Base-by-base conservation (phyloP, 2,797 vertebrate species). In the Psittacula derbiana region DNA sequence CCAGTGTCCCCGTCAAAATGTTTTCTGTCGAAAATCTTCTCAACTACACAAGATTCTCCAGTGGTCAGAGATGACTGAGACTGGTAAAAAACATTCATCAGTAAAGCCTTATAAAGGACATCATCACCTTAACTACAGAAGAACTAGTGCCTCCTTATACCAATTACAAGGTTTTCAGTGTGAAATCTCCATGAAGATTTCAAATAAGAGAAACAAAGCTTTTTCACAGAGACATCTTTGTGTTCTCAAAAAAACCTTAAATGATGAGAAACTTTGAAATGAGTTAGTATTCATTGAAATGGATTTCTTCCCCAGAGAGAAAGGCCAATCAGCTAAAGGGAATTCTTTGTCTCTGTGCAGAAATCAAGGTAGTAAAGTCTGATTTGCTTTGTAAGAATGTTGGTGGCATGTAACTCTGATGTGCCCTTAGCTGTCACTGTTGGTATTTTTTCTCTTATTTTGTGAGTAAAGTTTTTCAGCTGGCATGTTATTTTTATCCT, bases 161-260 rank as follows among this genome's bases (percentile, higher is more conserved):
- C 17, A 74, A 30, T 81, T 46, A 31, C 70, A 65, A 78, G 36
- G 23, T 76, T 91, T 93, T 94, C 12, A 8, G 21, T 92, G 71
- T 58, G 90, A 94, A 94, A 89, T 78, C 89, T 96, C 69, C 86
- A 70, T 92, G 72, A 91, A 80, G 36, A 41, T 74, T 95, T 89
- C 57, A 94, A 83, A 85, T 92, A 93, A 95, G 79, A 80, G 31
- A 40, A 86, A 46, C 46, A 40, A 7, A 92, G 79, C n/a, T 93
- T 82, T 95, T 94, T 71, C 65, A 67, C 71, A 95, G 86, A 92
- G 53, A 64, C 46, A 80, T 82, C 62, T 88, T 62, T 86, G 14
- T 92, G 47, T 90, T 89, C 38, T 46, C 73, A 80, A 95, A 86
- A 69, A 0, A 8, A 87, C 57, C 28, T 92, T 78, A 93, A 93